Evolutionary conservation across 2,888 invertebrate species (phyloP).

Genomic region (Eupithecia insigniata): DNA sequence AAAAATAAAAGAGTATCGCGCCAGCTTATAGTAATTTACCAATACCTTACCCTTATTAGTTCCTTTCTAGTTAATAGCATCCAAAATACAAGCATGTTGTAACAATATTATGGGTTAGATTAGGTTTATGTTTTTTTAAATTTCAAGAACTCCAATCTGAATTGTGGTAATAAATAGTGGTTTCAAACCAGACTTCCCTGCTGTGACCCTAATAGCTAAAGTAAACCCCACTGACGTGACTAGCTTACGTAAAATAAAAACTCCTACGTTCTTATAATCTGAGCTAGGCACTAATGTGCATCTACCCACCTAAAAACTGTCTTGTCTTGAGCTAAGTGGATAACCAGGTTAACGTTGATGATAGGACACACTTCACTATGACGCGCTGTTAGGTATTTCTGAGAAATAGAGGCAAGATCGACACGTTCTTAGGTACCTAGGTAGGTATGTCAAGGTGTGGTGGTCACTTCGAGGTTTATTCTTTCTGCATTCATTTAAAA

Average conservation of each 20-base stretch:
- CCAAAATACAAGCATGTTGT: too few relatives aligned
- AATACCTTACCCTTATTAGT: too few relatives aligned
- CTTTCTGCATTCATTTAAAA: too few relatives aligned
- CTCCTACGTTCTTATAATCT: not conserved
- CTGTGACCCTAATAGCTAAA: slow-evolving; percentile 19
- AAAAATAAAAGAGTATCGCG: too few relatives aligned
- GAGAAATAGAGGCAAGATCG: not conserved
- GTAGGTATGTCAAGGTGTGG: not conserved
- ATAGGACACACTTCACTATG: not conserved
- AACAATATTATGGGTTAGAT: too few relatives aligned
- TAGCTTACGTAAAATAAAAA: not conserved
- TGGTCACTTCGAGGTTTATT: not conserved
- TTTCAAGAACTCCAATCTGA: not conserved
- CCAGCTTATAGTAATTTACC: too few relatives aligned
- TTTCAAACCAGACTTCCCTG: slow-evolving; percentile 5
- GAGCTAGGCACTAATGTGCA: not conserved
- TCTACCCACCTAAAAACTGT: slow-evolving; percentile 4
- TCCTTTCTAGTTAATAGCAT: too few relatives aligned
- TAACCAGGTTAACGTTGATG: not conserved
- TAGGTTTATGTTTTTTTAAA: too few relatives aligned
- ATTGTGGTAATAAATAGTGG: not conserved
- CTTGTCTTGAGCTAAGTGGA: not conserved
- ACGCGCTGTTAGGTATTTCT: not conserved
- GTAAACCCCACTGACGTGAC: not conserved
- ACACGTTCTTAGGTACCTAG: not conserved